Percentiles rank a stretch among this genome's conserved stretches.
Evolutionary conservation across 2,888 invertebrate species (phyloP).

Genomic region (Drosophila vallismaia): DNA sequence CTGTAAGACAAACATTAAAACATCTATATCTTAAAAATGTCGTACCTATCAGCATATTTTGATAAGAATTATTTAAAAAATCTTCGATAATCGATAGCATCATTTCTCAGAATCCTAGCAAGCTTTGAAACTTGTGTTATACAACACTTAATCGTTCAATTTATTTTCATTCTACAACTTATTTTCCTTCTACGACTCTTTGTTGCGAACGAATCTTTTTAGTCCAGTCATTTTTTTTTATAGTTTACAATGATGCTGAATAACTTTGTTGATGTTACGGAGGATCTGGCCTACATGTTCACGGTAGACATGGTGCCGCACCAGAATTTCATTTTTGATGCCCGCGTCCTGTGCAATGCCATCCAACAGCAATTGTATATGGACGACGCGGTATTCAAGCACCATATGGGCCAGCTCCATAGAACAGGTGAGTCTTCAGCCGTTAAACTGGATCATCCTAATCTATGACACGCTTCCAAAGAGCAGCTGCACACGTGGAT

Average conservation of each 20-base stretch:
- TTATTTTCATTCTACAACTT: background rate
- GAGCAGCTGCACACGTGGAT: conserved; percentile 39
- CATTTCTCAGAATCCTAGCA: too few species aligned
- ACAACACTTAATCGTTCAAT: background rate
- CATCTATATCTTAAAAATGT: too few species aligned
- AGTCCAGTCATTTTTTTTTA: background rate
- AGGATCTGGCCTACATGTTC: conserved; percentile 14
- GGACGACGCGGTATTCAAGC: conserved; percentile 21
- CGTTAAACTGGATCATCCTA: too few species aligned
- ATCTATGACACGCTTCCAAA: background rate
- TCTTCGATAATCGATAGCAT: background rate
- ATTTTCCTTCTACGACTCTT: background rate
- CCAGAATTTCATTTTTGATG: conserved; percentile 31
- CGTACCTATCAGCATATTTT: too few species aligned
- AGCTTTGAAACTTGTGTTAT: background rate
- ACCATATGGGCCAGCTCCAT: conserved; percentile 13
- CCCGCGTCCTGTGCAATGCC: background rate
- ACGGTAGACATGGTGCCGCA: conserved; percentile 10
- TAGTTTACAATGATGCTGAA: conserved; percentile 6
- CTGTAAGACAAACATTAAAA: too few species aligned
- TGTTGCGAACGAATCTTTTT: background rate
- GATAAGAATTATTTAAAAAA: background rate
- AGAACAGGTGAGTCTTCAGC: conserved; percentile 34
- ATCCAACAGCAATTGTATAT: conserved; percentile 10
- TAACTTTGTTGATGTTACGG: conserved; percentile 34